Evolutionary conservation across 1,140 invertebrate species (phyloP).

Genomic region (Euglossa dilemma): DNA sequence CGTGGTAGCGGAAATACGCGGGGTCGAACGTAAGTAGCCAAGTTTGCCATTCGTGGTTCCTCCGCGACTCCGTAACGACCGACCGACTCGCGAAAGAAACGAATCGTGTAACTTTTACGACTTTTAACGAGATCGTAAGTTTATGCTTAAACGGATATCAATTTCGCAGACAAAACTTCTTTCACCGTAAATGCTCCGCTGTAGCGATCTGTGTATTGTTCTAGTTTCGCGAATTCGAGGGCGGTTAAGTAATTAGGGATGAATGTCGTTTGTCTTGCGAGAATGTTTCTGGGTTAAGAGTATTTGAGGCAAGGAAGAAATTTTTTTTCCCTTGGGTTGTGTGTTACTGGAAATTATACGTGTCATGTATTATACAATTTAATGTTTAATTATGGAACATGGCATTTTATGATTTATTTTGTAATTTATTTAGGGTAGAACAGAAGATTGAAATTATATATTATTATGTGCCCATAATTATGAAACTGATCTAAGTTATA

Average conservation of each 20-base stretch:
- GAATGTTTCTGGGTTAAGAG: no score
- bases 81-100: constrained; percentile 43
- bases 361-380: no score
- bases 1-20: constrained; percentile 29
- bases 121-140: constrained; percentile 50
- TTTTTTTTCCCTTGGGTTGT: no score
- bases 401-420: no score
- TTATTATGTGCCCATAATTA: no score
- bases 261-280: not conserved
- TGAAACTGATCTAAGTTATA: no score
- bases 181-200: constrained; percentile 6
- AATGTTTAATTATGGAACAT: no score
- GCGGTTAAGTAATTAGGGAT: not conserved
- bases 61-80: constrained; percentile 45
- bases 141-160: constrained; percentile 50
- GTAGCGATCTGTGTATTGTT: not conserved
- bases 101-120: constrained; percentile 54
- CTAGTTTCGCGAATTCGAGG: not conserved
- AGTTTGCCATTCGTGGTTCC: constrained; percentile 45
- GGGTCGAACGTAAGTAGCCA: constrained; percentile 43
- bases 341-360: no score
- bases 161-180: constrained; percentile 34
- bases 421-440: not conserved
- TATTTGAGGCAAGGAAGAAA: no score
- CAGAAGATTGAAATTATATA: not conserved